Evolutionary conservation across 2,113 vertebrate genomes (phyloP), one percentile per base, ranked within the genome.

Genomic region (Clarias macrocephalus): DNA sequence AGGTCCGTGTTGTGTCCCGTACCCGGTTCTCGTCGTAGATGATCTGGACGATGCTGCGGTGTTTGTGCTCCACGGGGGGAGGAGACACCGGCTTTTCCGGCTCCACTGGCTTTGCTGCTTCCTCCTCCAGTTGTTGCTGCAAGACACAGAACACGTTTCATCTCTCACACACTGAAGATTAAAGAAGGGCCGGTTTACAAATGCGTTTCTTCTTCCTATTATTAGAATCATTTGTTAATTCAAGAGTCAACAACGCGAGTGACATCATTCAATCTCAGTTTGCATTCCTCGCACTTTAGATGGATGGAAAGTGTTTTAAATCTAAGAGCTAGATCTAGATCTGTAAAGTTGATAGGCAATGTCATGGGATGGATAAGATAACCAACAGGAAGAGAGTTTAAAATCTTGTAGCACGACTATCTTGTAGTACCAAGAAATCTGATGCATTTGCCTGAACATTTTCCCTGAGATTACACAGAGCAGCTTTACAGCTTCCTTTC

Each of bases 41-140:
- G 88, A 99, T 99, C 92, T 99, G 98, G 80, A 99, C 98, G 79
- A 99, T 98, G 93, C 98, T 99, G 92, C 98, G 98, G 89, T 99
- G 98, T 89, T 99, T 99, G 95, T 98, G 97, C 86, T 99, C 98
- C 94, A 99, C 97, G 1, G 98, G 98, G 91, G 98, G 97, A 88
- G 98, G 98, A 80, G 98, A 98, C 92, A 97, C 96, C 19, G 98
- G 98, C 95, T 97, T 96, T 94, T 99, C 98, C 0, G 98, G 98
- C 96, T 99, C 98, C 18, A 97, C 95, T 79, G 98, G 98, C 93
- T 99, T 99, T 1, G 98, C 98, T 59, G 98, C 98, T 95, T 99
- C 98, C 94, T 98, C 98, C 93, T 99, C 98, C 16, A 99, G 96
- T 95, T 99, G 98, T 99, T 99, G 98, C 98, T 99, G 96, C 93